A percentile compares a stretch with the other conserved stretches of the same genome.
phyloP scores from a whole-genome alignment of 2,113 vertebrate species.

The Alouatta palliata region DNA sequence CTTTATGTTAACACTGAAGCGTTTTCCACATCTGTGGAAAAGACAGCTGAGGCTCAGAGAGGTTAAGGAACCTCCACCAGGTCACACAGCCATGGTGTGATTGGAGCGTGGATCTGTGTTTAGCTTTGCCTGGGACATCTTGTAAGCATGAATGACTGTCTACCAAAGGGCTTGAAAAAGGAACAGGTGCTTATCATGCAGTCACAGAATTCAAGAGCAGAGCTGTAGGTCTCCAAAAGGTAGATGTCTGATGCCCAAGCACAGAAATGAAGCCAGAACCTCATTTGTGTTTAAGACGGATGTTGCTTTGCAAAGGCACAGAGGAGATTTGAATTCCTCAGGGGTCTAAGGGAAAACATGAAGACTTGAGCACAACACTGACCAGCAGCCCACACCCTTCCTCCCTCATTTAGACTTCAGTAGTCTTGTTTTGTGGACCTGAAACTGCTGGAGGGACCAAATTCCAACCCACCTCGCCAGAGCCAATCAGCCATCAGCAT shows the following conservation, averaged over 20 bases:
- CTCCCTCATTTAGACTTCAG: accelerated
- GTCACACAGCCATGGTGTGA: not conserved
- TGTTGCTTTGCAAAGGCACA: not conserved
- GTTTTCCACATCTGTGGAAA: not conserved
- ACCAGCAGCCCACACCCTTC: accelerated
- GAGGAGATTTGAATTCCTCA: not conserved
- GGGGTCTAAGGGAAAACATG: not conserved
- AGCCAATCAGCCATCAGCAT: not conserved
- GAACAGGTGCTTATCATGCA: accelerated
- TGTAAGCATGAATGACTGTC: too few species aligned
- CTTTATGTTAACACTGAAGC: not conserved
- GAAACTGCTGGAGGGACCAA: not conserved
- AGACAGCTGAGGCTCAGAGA: not conserved
- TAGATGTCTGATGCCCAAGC: accelerated
- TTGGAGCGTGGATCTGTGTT: not conserved
- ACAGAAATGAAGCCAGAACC: accelerated
- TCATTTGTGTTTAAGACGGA: accelerated
- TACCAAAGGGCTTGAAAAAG: not conserved
- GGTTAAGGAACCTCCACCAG: not conserved
- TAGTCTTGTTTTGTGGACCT: not conserved
- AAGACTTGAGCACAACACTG: accelerated
- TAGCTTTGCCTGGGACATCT: too few species aligned
- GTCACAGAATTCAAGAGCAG: not conserved
- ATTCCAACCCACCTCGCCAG: accelerated
- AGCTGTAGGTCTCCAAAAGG: not conserved